Evolutionary conservation across 1,140 invertebrate genomes (phyloP).

Genomic region (Cydia pomonella): DNA sequence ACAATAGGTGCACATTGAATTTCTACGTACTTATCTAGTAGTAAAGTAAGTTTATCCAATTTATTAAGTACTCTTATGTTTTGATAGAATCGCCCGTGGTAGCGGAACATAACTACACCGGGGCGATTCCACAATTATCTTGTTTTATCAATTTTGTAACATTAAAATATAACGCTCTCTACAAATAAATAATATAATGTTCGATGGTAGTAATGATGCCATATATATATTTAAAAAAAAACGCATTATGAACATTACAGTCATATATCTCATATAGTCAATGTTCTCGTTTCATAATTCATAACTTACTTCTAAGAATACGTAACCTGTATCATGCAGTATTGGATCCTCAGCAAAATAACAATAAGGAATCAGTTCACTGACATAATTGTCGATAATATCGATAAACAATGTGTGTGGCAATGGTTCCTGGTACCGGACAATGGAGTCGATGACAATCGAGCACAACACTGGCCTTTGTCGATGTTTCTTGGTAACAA

Average conservation of each 20-base stretch:
- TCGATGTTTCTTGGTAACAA: slow-evolving; percentile 5
- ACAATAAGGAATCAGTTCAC: neutral
- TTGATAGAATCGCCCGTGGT: too few species aligned
- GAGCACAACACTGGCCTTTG: slow-evolving; percentile 19
- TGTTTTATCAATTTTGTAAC: too few species aligned
- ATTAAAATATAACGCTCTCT: too few species aligned
- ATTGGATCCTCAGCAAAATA: neutral
- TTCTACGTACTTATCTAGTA: too few species aligned
- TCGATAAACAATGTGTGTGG: slow-evolving; percentile 19
- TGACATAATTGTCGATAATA: slow-evolving; percentile 24
- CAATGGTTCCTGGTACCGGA: neutral
- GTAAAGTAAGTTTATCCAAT: too few species aligned
- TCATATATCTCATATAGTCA: neutral
- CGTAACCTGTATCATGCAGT: neutral
- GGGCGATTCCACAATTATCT: too few species aligned
- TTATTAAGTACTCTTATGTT: too few species aligned
- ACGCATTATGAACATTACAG: too few species aligned
- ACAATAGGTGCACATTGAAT: neutral
- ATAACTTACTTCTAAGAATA: neutral
- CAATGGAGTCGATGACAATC: slow-evolving; percentile 26
- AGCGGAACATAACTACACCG: too few species aligned
- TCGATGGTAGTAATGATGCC: too few species aligned
- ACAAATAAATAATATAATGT: too few species aligned
- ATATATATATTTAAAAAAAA: too few species aligned
- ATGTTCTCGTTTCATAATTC: neutral